Evolutionary conservation across 92 coral and sea anemone species (phyloP).

Genomic region (Plumapathes pennacea): DNA sequence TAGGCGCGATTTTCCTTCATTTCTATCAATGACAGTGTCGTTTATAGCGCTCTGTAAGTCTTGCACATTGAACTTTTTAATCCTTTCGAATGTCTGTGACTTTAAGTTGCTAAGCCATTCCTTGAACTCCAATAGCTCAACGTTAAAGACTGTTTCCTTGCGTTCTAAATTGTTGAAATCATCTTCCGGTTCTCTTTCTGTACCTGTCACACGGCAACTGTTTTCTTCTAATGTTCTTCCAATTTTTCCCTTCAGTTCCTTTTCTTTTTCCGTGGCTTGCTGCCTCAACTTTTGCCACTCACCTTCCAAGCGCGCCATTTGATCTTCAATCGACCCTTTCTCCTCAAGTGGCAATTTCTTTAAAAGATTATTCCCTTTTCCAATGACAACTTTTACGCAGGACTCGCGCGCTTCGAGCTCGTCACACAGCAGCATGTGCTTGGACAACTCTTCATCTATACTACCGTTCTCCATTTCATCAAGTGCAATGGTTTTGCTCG

Average conservation of each 20-base stretch:
- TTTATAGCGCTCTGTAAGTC: conserved; percentile 36
- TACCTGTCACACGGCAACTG: too few relatives aligned
- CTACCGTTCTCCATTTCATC: conserved; percentile 48
- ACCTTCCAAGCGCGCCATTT: conserved; percentile 72
- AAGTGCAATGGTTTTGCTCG: conserved; percentile 60
- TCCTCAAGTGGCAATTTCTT: conserved; percentile 68
- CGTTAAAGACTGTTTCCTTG: conserved; percentile 49
- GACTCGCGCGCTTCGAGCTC: conserved; percentile 52
- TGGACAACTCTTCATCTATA: conserved; percentile 50
- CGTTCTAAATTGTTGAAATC: too few relatives aligned
- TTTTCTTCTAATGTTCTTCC: conserved; percentile 53
- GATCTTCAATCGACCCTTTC: conserved; percentile 63
- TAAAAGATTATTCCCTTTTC: conserved; percentile 62
- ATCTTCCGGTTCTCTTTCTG: too few relatives aligned
- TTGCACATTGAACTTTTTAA: background rate
- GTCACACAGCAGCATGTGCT: conserved; percentile 55
- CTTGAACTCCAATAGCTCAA: conserved; percentile 38
- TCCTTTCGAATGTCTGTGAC: conserved; percentile 8
- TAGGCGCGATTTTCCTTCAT: conserved; percentile 34
- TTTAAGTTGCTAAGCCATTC: conserved; percentile 36
- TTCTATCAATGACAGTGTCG: conserved; percentile 25
- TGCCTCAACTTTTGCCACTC: conserved; percentile 83
- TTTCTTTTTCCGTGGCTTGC: conserved; percentile 74
- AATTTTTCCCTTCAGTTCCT: conserved; percentile 57
- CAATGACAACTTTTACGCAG: conserved; percentile 55